Base-by-base conservation (phyloP, 2,113 vertebrate genomes). In the Bagarius yarrelli region DNA sequence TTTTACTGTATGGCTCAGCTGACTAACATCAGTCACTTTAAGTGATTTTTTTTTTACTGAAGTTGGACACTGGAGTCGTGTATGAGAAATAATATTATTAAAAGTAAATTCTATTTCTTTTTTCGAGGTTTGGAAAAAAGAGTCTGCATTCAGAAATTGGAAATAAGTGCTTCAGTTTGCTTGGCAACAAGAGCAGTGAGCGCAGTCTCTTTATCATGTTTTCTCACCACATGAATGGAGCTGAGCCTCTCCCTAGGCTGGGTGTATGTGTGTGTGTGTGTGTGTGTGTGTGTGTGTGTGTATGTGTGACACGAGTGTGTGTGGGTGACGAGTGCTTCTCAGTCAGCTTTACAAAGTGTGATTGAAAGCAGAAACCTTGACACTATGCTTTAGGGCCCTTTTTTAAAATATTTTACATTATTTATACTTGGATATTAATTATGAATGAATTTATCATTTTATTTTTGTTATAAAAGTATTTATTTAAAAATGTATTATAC, bases 291-390 rank as follows among this genome's bases (percentile, higher is more conserved):
- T 36, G 74, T 56, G 63, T 18, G 32, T 13, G 79, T 74, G 47
- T 27, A 34, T 57, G 52, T 44, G 34, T 59, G 78, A 47, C 44
- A 47, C 59, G 57, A 25, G 78, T 52, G 47, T 52, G 52, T 40
- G 77, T 79, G 63, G 5, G 60, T 34, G 32, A 63, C 3, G 66
- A 60, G 66, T 21, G 36, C 34, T 59, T 81, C 30, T 74, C 70
- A 74, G 79, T 64, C 70, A 81, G n/a, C 70, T 25, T 64, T 64
- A 60, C 74, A 74, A 63, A 53, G 47, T 81, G 59, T 74, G 79
- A 81, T 81, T 44, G 70, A 81, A 72, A 40, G 79, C 30, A 64
- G 23, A 34, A 64, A 61, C 70, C 44, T 81, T 81, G 57, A 73
- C 44, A n/a, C 16, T 55, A 5, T 27, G 57, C 47, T 27, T 74